phyloP scores from a whole-genome alignment of 2,113 vertebrate genomes.

The Cynocephalus volans region DNA sequence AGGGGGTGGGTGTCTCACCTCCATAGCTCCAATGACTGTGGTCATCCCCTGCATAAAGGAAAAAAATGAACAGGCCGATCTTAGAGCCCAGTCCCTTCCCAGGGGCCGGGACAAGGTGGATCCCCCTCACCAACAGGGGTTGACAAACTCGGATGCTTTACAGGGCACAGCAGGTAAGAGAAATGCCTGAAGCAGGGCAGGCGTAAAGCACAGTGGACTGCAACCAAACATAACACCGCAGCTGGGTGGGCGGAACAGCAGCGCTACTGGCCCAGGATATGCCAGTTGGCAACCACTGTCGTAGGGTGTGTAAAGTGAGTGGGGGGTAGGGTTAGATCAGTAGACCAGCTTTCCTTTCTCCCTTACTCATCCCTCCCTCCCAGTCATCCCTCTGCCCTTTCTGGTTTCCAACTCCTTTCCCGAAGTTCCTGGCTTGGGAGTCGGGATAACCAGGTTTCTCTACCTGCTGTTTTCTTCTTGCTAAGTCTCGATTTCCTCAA shows the following conservation, averaged over 20 bases:
- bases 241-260: background rate
- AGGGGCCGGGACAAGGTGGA: background rate
- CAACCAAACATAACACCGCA: background rate
- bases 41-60: constrained; percentile 69
- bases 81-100: constrained; percentile 26
- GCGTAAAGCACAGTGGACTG: background rate
- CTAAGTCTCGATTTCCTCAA: background rate
- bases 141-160: background rate
- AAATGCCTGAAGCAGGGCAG: background rate
- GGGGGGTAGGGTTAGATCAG: background rate
- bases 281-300: background rate
- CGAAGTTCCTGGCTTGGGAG: constrained; percentile 38
- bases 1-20: constrained; percentile 72
- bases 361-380: background rate
- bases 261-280: background rate
- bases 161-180: background rate
- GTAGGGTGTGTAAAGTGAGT: background rate
- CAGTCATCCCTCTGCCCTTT: background rate
- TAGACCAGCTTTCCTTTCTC: background rate
- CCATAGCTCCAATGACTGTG: constrained; percentile 80
- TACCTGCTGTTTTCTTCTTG: background rate
- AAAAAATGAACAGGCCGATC: background rate
- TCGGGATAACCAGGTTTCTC: background rate
- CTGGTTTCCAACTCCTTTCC: background rate
- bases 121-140: background rate